Evolutionary conservation across 35 echinoderm and acorn worm species (phyloP).

Genomic region (Amphiura filiformis): DNA sequence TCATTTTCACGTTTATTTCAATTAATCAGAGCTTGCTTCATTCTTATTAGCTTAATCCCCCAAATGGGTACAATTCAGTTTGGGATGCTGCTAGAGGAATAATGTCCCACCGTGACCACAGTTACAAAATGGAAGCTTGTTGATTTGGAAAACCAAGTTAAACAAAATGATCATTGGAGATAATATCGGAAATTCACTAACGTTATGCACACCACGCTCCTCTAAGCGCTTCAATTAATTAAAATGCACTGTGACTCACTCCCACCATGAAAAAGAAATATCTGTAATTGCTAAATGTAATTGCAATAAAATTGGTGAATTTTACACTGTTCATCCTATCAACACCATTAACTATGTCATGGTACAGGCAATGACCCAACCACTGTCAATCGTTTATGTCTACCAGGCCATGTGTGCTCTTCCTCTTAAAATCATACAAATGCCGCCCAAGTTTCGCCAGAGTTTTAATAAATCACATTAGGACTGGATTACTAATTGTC

Average conservation of each 20-base stretch:
- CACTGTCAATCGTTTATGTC: not conserved
- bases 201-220: not conserved
- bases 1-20: too few relatives aligned
- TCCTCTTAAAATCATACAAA: not conserved
- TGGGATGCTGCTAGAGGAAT: too few relatives aligned
- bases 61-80: too few relatives aligned
- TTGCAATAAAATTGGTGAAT: not conserved
- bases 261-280: not conserved
- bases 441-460: not conserved
- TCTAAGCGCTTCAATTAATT: not conserved
- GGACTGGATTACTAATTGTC: not conserved
- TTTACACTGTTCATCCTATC: not conserved
- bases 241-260: not conserved
- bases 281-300: not conserved
- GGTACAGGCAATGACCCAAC: not conserved
- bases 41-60: too few relatives aligned
- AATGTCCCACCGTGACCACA: too few relatives aligned
- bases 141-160: too few relatives aligned
- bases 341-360: not conserved
- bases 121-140: too few relatives aligned
- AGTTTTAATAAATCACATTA: not conserved
- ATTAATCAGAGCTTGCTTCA: too few relatives aligned
- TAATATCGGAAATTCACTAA: not conserved
- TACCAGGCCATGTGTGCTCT: not conserved
- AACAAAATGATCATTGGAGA: not conserved